A percentile compares a stretch with the other conserved stretches of the same genome.
Conservation (phyloP, 2,797 vertebrate genomes). For the Manis crassicaudata region DNA sequence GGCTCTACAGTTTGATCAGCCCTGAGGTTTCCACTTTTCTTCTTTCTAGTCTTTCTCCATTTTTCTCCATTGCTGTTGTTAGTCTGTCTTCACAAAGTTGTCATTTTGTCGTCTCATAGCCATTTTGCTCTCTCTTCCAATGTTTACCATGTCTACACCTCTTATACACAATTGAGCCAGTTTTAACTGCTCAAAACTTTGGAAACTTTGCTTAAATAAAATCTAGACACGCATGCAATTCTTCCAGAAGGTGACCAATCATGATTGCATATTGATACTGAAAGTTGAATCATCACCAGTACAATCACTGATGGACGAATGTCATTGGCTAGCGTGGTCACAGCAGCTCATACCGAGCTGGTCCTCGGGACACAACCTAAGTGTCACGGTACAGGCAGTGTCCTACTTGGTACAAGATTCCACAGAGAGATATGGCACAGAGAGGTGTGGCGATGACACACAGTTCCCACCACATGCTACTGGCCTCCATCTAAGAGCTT, state of each 20-base stretch:
- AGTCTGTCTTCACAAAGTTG: not conserved
- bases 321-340: not conserved
- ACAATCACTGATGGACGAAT: not conserved
- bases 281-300: not conserved
- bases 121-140: not conserved
- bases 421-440: not conserved
- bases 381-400: not conserved
- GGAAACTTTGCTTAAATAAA: not conserved
- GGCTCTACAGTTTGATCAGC: not conserved
- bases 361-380: not conserved
- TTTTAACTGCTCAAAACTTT: not conserved
- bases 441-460: not conserved
- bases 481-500: not conserved
- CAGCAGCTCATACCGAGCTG: too few species aligned
- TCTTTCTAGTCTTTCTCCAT: not conserved
- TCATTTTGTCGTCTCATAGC: not conserved
- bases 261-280: not conserved
- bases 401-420: fast-evolving
- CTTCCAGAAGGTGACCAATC: not conserved
- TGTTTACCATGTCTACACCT: not conserved
- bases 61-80: not conserved
- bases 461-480: fast-evolving
- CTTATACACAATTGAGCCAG: not conserved
- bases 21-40: not conserved
- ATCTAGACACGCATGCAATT: not conserved